Evolutionary conservation across 2,797 vertebrate species (phyloP).

Genomic region (Chaenodraco wilsoni): DNA sequence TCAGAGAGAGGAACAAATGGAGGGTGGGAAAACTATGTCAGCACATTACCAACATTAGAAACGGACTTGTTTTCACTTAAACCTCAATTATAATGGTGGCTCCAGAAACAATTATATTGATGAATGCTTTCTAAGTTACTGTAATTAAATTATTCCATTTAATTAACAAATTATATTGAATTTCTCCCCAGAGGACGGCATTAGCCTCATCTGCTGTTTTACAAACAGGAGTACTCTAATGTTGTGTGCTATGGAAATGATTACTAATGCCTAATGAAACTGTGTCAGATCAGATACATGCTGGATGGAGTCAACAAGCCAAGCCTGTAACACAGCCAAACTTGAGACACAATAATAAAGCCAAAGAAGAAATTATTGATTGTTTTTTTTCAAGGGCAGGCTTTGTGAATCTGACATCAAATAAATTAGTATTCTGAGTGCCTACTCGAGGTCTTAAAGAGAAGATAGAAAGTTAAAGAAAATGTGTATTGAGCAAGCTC

Average conservation of each 20-base stretch:
- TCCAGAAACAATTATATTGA: slow-evolving; percentile 89
- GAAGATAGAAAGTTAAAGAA: slow-evolving; percentile 45
- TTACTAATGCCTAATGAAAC: slow-evolving; percentile 81
- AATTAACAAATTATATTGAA: slow-evolving; percentile 89
- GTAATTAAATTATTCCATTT: slow-evolving; percentile 91
- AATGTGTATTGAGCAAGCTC: slow-evolving; percentile 33
- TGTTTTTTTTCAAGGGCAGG: slow-evolving; percentile 66
- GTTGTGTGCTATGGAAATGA: slow-evolving; percentile 80
- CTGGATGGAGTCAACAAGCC: slow-evolving; percentile 67
- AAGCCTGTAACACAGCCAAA: slow-evolving; percentile 72
- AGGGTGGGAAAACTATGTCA: slow-evolving; percentile 75
- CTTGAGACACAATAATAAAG: slow-evolving; percentile 72
- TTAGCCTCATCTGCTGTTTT: slow-evolving; percentile 85
- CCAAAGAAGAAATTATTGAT: slow-evolving; percentile 74
- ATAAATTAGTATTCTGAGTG: slow-evolving; percentile 67
- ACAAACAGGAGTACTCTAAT: slow-evolving; percentile 84
- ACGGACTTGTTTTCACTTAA: slow-evolving; percentile 88
- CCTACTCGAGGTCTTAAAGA: slow-evolving; percentile 49
- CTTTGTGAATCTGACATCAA: slow-evolving; percentile 69
- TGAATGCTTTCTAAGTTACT: slow-evolving; percentile 87
- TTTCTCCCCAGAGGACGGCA: slow-evolving; percentile 84
- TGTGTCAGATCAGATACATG: slow-evolving; percentile 81
- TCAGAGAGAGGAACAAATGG: slow-evolving; percentile 84
- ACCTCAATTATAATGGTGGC: slow-evolving; percentile 85
- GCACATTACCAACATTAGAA: slow-evolving; percentile 85